Conservation (phyloP, 2,113 vertebrate genomes). For the Apodemus speciosus region DNA sequence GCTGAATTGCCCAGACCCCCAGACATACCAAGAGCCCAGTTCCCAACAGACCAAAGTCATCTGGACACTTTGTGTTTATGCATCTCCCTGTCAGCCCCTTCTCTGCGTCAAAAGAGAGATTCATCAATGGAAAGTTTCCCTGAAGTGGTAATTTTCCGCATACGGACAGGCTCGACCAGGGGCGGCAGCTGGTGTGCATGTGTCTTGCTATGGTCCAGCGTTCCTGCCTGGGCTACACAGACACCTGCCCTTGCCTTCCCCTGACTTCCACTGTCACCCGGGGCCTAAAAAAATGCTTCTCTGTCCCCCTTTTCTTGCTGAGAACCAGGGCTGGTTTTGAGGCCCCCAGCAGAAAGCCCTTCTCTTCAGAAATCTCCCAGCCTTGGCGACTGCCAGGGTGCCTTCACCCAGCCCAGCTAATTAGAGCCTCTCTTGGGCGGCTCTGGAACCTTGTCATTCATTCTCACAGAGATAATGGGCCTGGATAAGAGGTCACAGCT, state of each 20-base stretch:
- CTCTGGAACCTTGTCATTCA: constrained; percentile 2
- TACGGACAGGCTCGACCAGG: not conserved
- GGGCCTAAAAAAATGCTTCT: not conserved
- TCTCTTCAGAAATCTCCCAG: constrained; percentile 15
- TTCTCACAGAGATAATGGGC: constrained; percentile 60
- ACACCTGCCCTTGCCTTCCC: not conserved
- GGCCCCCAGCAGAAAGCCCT: not conserved
- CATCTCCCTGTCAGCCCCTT: not conserved
- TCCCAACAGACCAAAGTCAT: not conserved
- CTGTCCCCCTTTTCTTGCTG: not conserved
- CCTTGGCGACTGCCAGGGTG: constrained; percentile 23
- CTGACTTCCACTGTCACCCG: not conserved
- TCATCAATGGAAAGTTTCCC: constrained; percentile 66
- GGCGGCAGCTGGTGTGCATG: not conserved
- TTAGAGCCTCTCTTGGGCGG: constrained; percentile 44
- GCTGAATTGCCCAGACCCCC: not conserved
- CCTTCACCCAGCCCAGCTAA: constrained; percentile 22
- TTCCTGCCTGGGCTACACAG: not conserved
- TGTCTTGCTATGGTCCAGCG: not conserved
- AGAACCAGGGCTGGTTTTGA: not conserved
- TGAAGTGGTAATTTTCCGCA: constrained; percentile 63
- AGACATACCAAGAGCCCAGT: not conserved
- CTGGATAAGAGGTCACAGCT: constrained; percentile 76
- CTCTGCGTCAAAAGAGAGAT: constrained; percentile 52
- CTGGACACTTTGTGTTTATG: not conserved